Conservation (phyloP, 1,140 invertebrate species). For the Holotrichia oblita region DNA sequence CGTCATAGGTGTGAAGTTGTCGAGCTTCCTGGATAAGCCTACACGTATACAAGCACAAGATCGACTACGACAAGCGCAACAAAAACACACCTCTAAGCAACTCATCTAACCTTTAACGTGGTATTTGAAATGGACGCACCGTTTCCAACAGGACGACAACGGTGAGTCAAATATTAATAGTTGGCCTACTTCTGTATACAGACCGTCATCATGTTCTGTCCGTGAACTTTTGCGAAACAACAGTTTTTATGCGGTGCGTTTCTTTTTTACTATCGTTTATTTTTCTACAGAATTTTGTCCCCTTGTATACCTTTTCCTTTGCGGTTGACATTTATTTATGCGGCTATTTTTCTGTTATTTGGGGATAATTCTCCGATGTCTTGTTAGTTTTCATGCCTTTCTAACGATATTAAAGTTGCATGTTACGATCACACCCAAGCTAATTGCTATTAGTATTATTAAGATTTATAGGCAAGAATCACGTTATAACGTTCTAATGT, state of each 20-base stretch:
- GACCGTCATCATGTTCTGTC: background rate
- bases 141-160: conserved; percentile 20
- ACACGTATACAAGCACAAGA: background rate
- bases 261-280: background rate
- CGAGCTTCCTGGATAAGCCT: background rate
- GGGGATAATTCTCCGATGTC: background rate
- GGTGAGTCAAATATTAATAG: conserved; percentile 36
- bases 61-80: background rate
- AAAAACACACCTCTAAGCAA: background rate
- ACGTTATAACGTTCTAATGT: no score
- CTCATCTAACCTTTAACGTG: conserved; percentile 32
- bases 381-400: background rate
- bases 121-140: conserved; percentile 30
- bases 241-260: background rate
- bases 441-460: no score
- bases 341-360: background rate
- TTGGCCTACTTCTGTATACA: conserved; percentile 24
- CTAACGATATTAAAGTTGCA: no score
- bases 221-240: conserved; percentile 25
- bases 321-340: background rate
- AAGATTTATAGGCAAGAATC: no score
- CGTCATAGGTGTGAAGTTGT: conserved; percentile 15
- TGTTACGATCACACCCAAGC: no score
- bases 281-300: background rate
- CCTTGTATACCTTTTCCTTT: background rate